Evolutionary conservation across 2,113 vertebrate genomes (phyloP), one percentile per base, ranked within the genome.

Genomic region (Anser cygnoides): DNA sequence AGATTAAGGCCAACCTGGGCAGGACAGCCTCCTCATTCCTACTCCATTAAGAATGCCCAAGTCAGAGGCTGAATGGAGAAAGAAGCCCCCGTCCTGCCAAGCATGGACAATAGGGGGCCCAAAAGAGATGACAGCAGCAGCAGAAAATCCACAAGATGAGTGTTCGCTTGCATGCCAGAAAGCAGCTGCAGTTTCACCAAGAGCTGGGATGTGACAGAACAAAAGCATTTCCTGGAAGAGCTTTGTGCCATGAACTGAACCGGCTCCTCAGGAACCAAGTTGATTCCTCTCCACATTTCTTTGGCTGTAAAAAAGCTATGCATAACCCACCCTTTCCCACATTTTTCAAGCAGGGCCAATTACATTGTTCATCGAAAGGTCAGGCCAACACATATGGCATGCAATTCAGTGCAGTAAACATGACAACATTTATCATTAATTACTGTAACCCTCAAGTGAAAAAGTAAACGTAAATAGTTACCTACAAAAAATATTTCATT

Each of bases 401-500:
- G 18, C 29, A 63, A 28, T 39, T 84, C 52, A 93, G 43, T 68
- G 46, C 41, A 77, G 61, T 58, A 86, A 91, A 81, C 29, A 61
- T 18, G 11, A 49, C 90, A 90, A 61, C 49, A 91, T 54, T 92
- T 29, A 54, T 28, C 80, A 39, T 74, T 91, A 89, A 44, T 87
- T 87, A 89, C 79, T 82, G 87, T 14, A 93, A 63, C 5, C 35
- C 33, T 9, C 68, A 62, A 79, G 55, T n/a, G 81, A 80, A 84
- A 72, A 76, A 77, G 84, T 58, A 72, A 94, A 83, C 35, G 85
- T 8, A 68, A 90, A 87, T 9, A 90, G 29, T 80, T 92, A 67
- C 93, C 92, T 95, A 93, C 31, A 88, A 92, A 85, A 28, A 96
- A 18, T 26, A 84, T 59, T 94, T 94, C 21, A 43, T 90, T 94